Base-by-base conservation (phyloP, 2,113 vertebrate genomes). In the Nerophis lumbriciformis region DNA sequence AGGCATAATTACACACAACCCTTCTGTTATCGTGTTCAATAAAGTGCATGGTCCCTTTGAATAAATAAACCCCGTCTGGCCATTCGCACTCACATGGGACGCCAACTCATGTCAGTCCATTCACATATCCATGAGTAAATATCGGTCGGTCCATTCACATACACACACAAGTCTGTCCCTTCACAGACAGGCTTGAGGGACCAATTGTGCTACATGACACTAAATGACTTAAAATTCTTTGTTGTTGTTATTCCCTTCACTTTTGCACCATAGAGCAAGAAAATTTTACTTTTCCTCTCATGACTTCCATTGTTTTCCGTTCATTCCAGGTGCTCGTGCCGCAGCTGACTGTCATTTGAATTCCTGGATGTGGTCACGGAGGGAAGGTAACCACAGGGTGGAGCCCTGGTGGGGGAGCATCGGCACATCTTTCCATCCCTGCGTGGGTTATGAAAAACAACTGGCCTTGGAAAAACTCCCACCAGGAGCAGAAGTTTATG, bases 351-450 rank as follows among this genome's bases (percentile, higher is more conserved):
- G 36, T 48, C 53, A 89, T 86, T 87, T 89, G 79, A 85, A 84
- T 85, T 71, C 57, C 74, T 87, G 85, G 85, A 87, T 86, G 85
- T 86, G 87, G 87, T 84, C 35, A 56, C 14, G 35, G 68, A 57
- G 60, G 62, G 48, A 59, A 58, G 39, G 58, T 3, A 44, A 70
- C 83, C 84, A 76, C 77, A 84, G 75, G 73, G 68, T 70, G 53
- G 63, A 63, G 62, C 28, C 53, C 56, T 77, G 28, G 37, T 78
- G 63, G 71, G 65, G 61, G 68, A 72, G 45, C 61, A 47, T 54
- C 42, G 50, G 39, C 35, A n/a, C 63, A 28, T 65, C 53, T 59
- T 64, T 54, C 45, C 58, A 44, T 68, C 61, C 54, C 51, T 58
- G n/a, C 12, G 11, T 62, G 58, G 42, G 19, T 13, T 16, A 36